Evolutionary conservation across 1,140 invertebrate species (phyloP), one percentile per base, ranked within the genome.

Genomic region (Lysiphlebus fabarum): DNA sequence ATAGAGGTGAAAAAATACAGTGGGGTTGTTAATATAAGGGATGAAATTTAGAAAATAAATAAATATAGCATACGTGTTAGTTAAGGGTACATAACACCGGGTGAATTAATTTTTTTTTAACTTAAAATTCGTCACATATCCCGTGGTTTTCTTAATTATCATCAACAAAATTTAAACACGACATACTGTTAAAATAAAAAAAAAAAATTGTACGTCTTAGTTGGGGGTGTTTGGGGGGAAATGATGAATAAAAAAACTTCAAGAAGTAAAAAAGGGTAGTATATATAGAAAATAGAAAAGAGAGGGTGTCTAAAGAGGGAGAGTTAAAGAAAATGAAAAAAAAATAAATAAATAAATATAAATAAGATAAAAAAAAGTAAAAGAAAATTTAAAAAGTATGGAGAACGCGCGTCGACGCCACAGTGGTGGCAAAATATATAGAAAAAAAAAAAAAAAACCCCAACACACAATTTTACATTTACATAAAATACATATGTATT

Each of bases 61-160:
- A 14, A 36, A 37, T 10, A 49, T 44, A 11, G 34, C 17, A 6
- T 45, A 38, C 12, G 59, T 43, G 41, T 17, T 14, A 34, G 34
- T 26, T 42, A 34, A 43, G 8, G 14, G 56, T 34, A 26, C 10
- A 12, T 0, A 44, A 38, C 38, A 40, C 7, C 10, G 38, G 10
- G 10, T 2, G 10, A 9, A 17, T 49, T 49, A 33, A 33, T 33
- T 8, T 51, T 37, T 51, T 7, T 38, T 38, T n/a, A 9, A 33
- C n/a, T 0, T 14, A 51, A 14, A 10, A 48, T 33, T 50, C 50
- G 41, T 61, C 67, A 65, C 63, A 62, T 66, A 66, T 76, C 74
- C 67, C 63, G 60, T 63, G 71, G 76, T 70, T 78, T 77, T 79
- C 77, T 79, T 79, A 79, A 79, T 79, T 77, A 79, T 79, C 77